Evolutionary conservation across 1,140 invertebrate genomes (phyloP), one percentile per base, ranked within the genome.

Genomic region (Macrocentrus cingulum): DNA sequence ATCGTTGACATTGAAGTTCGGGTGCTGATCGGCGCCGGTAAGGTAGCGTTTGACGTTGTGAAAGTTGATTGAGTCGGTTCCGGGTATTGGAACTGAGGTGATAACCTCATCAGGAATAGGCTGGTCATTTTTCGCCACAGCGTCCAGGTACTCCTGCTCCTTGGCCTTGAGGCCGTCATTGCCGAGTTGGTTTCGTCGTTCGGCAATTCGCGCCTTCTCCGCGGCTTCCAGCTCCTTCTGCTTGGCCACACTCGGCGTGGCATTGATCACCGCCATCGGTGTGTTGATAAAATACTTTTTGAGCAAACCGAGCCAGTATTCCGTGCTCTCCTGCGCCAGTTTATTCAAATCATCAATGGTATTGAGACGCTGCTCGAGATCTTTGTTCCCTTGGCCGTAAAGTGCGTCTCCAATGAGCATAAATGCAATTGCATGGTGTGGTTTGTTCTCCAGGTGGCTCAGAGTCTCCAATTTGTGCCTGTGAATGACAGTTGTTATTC

Each of bases 401-500:
- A 96, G 77, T 63, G 90, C 85, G 73, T 95, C 90, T 0, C 87
- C 88, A 68, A 95, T 91, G 23, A 91, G 82, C 63, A 87, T 84
- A 68, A 86, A 88, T 1, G 91, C 87, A 25, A 94, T 75, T 5
- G 85, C 79, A 55, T 89, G 84, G 68, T 92, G 89, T 1, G 92
- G 91, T 59, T 83, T 82, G 18, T 85, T 88, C 78, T 95, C 93
- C 3, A 91, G 74, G 61, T 83, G 81, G 60, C 85, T 88, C 41
- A 91, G 79, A 67, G 84, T 81, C 68, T 92, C 87, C 5, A 91
- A 77, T 46, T 90, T 85, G 55, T 87, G 84, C 59, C 88, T 85
- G 56, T 87, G 83, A 25, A 95, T 84, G 1, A 95, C 83, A 46
- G 84, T 85, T 2, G 78, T 72, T 80, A 96, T 83, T 32, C 91